phyloP scores from a whole-genome alignment of 2,888 invertebrate species.

The Pandemis cinnamomeana region DNA sequence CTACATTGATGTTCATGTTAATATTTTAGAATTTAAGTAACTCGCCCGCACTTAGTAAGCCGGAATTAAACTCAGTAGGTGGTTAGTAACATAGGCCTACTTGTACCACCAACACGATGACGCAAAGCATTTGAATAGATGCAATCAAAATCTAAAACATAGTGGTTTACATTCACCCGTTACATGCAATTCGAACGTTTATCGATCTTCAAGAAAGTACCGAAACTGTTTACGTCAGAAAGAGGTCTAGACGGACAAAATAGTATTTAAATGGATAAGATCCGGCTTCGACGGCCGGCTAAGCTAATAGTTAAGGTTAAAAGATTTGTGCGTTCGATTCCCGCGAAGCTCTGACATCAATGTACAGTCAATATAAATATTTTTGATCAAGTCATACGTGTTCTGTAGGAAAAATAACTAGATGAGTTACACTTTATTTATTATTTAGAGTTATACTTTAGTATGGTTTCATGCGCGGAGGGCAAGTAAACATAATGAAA shows the following conservation, averaged over 20 bases:
- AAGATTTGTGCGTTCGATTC: not conserved
- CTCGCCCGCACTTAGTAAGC: not conserved
- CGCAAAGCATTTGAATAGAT: slow-evolving; percentile 16
- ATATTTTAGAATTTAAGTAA: not conserved
- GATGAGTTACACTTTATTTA: too few species aligned
- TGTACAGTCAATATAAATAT: too few species aligned
- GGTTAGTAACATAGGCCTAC: not conserved
- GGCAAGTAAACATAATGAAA: too few species aligned
- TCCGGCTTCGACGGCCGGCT: not conserved
- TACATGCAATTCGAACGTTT: slow-evolving; percentile 1
- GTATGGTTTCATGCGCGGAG: too few species aligned
- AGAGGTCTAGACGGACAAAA: not conserved
- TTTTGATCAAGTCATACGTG: too few species aligned
- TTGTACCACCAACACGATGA: not conserved
- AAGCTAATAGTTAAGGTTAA: not conserved
- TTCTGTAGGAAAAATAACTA: too few species aligned
- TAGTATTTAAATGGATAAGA: not conserved
- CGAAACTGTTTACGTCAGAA: not conserved
- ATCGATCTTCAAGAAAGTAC: not conserved
- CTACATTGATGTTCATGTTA: too few species aligned
- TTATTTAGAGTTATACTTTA: too few species aligned
- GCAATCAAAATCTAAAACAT: slow-evolving; percentile 21
- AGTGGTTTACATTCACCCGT: slow-evolving; percentile 12
- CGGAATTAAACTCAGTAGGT: not conserved
- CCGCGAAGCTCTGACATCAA: too few species aligned